Evolutionary conservation across 1,140 invertebrate species (phyloP), one percentile per base, ranked within the genome.

Genomic region (Belonocnema kinseyi): DNA sequence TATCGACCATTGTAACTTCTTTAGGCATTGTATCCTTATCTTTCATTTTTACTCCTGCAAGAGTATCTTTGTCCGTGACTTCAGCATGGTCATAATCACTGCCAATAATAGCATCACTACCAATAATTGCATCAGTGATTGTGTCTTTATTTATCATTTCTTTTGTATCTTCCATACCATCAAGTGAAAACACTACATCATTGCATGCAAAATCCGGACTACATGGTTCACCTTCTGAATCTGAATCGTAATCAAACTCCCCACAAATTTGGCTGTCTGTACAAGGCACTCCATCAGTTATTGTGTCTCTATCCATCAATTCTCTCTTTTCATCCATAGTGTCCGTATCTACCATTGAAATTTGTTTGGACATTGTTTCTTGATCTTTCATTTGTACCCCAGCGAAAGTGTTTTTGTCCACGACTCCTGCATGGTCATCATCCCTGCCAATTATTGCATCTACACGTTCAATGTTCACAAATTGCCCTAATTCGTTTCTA

Each of bases 401-500:
- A 17, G 61, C 26, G 3, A 40, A 4, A 40, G 21, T 16, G n/a
- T 16, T 13, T 40, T 66, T 40, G 40, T 46, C 21, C 58, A 6
- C 13, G 5, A 66, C 61, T 8, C 33, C 3, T 8, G 61, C 61
- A 16, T 66, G 26, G 46, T 16, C n/a, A 10, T 66, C 61, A 16
- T 66, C 61, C 6, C n/a, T 3, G 8, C 61, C 61, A 16, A 66
- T n/a, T 8, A 66, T 40, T 13, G 14, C 26, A 16, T 66, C 61
- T 0, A 2, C 16, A n/a, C 26, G 26, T 14, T 51, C 76, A 3
- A 81, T 72, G 54, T 72, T 77, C n/a, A 78, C n/a, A 50, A 74
- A 83, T n/a, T 86, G 82, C 11, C 82, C 73, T 17, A 86, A 21
- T 6, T 85, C 77, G 1, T 26, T 8, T 0, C 19, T 70, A n/a